A percentile compares a stretch with the other conserved stretches of the same genome.
Conservation (phyloP, 1,140 invertebrate species). For the Cydia fagiglandana region DNA sequence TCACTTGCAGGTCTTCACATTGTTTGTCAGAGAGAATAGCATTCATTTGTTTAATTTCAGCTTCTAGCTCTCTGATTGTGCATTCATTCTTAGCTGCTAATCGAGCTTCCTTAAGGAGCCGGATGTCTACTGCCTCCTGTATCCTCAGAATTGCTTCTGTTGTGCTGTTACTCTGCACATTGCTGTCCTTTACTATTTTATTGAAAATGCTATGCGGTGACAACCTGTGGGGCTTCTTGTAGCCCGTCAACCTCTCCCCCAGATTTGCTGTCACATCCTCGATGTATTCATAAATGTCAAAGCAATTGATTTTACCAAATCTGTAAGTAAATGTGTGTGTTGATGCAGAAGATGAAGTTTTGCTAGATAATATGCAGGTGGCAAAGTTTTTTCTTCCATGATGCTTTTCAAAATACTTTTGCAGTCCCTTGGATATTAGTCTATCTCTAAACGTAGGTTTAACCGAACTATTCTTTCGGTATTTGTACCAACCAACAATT, state of each 20-base stretch:
- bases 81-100: slow-evolving; percentile 70
- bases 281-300: slow-evolving; percentile 73
- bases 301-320: slow-evolving; percentile 75
- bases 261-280: slow-evolving; percentile 75
- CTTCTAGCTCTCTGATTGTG: slow-evolving; percentile 66
- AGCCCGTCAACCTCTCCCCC: slow-evolving; percentile 72
- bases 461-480: slow-evolving; percentile 76
- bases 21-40: slow-evolving; percentile 68
- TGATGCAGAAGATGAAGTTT: slow-evolving; percentile 61
- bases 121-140: slow-evolving; percentile 68
- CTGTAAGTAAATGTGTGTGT: slow-evolving; percentile 82
- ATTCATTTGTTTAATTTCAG: slow-evolving; percentile 73
- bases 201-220: slow-evolving; percentile 64
- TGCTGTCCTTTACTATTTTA: slow-evolving; percentile 68
- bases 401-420: slow-evolving; percentile 77
- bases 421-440: slow-evolving; percentile 80
- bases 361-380: slow-evolving; percentile 79
- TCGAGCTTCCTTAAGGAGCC: slow-evolving; percentile 65
- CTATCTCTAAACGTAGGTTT: slow-evolving; percentile 80
- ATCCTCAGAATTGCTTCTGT: slow-evolving; percentile 68
- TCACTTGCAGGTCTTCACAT: slow-evolving; percentile 52
- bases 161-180: slow-evolving; percentile 64
- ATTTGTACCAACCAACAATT: slow-evolving; percentile 83
- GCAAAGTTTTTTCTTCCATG: slow-evolving; percentile 75
- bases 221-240: slow-evolving; percentile 58